These are phyloP conservation scores for Aelia acuminata DNA, from an alignment of 2,888 invertebrate genomes.

Conservation along the genomic window DNA sequence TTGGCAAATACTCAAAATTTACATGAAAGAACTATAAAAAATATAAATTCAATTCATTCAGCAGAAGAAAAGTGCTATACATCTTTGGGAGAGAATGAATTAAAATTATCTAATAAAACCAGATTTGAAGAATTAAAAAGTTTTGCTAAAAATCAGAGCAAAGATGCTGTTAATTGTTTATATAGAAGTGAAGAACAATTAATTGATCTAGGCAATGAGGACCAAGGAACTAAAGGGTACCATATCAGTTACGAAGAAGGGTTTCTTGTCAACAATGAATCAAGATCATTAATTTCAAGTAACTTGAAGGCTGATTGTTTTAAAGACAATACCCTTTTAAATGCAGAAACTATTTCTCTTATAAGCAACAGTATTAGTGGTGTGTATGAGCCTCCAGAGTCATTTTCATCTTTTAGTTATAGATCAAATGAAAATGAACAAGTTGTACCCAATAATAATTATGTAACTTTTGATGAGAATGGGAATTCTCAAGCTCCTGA, in stretches of 20 bases:
- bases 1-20: neutral
- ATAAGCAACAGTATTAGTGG: neutral
- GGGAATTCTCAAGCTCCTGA: neutral
- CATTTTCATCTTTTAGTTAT: neutral
- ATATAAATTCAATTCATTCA: neutral
- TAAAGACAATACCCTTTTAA: neutral
- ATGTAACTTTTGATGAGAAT: neutral
- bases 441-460: conserved; percentile 16
- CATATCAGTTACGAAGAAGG: neutral
- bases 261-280: neutral
- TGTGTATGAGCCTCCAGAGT: neutral
- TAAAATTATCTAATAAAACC: neutral
- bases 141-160: neutral
- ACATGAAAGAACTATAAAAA: neutral
- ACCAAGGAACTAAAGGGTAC: neutral
- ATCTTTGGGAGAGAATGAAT: neutral
- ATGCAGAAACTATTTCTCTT: conserved; percentile 37
- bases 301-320: neutral
- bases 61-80: neutral
- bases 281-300: neutral
- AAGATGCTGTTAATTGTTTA: neutral
- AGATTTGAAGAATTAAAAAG: neutral
- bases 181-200: neutral
- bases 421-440: neutral
- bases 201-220: neutral